A percentile compares a stretch with the other conserved stretches of the same genome.
These are phyloP conservation scores for Norana najaformis DNA, from an alignment of 2,888 invertebrate species.

Conservation along the genomic window DNA sequence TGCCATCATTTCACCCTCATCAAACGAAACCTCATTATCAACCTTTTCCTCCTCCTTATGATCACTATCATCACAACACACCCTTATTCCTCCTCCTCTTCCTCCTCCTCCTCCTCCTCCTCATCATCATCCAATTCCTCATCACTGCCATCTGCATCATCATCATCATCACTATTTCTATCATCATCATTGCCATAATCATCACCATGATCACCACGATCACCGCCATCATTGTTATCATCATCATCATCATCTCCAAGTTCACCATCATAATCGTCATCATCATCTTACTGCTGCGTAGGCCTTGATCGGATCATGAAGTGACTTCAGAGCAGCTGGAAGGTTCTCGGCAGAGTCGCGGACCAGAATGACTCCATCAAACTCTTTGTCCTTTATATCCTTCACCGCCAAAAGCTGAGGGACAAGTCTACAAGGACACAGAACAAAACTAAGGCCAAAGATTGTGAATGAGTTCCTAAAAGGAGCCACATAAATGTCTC, in stretches of 20 bases:
- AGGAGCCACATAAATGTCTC: too few species aligned
- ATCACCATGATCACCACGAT: neutral
- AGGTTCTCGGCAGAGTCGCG: constrained; percentile 54
- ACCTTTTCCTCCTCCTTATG: neutral
- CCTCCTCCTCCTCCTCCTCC: too few species aligned
- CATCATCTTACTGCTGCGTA: constrained; percentile 51
- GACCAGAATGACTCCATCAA: constrained; percentile 62
- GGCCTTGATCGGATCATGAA: constrained; percentile 50
- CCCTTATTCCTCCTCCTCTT: too few species aligned
- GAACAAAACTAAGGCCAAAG: too few species aligned
- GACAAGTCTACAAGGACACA: constrained; percentile 24
- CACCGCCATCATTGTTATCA: neutral
- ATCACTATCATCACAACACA: neutral
- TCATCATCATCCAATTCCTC: too few species aligned
- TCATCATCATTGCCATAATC: too few species aligned
- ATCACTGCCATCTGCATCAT: too few species aligned
- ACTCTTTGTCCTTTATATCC: constrained; percentile 53
- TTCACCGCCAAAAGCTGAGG: constrained; percentile 45
- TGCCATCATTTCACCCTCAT: neutral
- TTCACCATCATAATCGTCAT: neutral
- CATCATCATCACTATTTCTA: neutral
- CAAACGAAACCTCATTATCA: too few species aligned
- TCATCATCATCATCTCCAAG: neutral
- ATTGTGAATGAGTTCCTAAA: too few species aligned
- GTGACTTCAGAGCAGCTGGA: constrained; percentile 50